These are phyloP conservation scores for Halcyon leucocephala DNA, from an alignment of 2,797 vertebrate genomes.

Conservation along the genomic window DNA sequence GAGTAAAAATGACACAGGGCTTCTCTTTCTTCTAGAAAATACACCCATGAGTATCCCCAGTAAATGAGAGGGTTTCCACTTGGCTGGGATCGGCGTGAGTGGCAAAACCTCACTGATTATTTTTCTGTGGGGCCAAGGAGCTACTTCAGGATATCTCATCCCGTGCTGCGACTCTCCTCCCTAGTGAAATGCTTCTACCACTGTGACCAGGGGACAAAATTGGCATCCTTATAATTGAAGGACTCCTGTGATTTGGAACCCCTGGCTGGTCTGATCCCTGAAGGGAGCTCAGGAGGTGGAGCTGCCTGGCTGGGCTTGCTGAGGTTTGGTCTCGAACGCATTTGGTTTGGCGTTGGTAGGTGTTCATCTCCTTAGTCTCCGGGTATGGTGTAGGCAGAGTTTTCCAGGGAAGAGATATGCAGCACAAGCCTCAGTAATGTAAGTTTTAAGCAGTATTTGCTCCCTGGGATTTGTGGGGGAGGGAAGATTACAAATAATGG, in stretches of 20 bases:
- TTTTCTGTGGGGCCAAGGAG: neutral
- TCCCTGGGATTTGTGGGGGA: neutral
- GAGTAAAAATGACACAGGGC: neutral
- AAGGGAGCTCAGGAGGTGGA: neutral
- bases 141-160: neutral
- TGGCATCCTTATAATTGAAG: neutral
- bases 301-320: neutral
- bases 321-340: neutral
- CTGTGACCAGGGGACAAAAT: neutral
- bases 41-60: neutral
- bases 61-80: neutral
- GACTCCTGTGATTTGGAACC: neutral
- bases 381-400: neutral
- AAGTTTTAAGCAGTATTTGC: neutral
- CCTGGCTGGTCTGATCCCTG: neutral
- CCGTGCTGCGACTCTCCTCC: neutral
- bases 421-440: neutral
- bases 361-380: neutral
- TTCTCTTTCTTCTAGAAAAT: neutral
- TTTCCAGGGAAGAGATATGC: neutral
- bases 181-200: neutral
- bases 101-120: neutral
- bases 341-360: neutral
- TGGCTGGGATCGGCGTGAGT: neutral
- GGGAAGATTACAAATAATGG: constrained; percentile 33